These are phyloP conservation scores for Pachymerium ferrugineum DNA, from an alignment of 2,888 invertebrate species.

Conservation along the genomic window DNA sequence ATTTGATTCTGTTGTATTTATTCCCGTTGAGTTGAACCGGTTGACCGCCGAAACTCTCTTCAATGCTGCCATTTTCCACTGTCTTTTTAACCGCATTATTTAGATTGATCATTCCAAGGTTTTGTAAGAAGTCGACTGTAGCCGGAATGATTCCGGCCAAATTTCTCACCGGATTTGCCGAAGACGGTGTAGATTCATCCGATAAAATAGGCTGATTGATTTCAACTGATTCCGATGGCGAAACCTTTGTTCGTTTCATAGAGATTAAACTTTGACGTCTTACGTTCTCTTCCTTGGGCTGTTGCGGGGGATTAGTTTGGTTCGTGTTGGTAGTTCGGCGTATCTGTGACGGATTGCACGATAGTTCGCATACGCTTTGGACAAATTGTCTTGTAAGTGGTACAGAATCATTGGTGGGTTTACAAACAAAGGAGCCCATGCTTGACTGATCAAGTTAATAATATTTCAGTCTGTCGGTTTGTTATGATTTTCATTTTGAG, in stretches of 20 bases:
- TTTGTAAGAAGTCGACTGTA: not conserved
- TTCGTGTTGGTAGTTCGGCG: no score
- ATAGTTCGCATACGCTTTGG: no score
- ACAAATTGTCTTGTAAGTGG: not conserved
- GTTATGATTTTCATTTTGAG: not conserved
- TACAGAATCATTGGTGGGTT: not conserved
- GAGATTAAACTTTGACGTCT: not conserved
- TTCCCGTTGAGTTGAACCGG: not conserved
- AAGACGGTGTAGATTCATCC: not conserved
- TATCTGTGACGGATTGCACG: no score
- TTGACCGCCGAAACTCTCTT: not conserved
- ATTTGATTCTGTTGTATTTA: not conserved
- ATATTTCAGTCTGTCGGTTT: no score
- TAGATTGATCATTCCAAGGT: not conserved
- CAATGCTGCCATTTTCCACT: not conserved
- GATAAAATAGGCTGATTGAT: no score
- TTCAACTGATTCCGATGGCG: not conserved
- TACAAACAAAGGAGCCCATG: not conserved
- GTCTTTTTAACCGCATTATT: not conserved
- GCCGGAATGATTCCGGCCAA: not conserved
- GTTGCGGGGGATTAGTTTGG: not conserved
- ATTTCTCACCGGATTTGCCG: not conserved
- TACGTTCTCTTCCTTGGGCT: not conserved
- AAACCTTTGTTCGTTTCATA: not conserved
- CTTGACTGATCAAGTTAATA: not conserved